Base-by-base conservation (phyloP, 2,113 vertebrate species). In the Bos javanicus region DNA sequence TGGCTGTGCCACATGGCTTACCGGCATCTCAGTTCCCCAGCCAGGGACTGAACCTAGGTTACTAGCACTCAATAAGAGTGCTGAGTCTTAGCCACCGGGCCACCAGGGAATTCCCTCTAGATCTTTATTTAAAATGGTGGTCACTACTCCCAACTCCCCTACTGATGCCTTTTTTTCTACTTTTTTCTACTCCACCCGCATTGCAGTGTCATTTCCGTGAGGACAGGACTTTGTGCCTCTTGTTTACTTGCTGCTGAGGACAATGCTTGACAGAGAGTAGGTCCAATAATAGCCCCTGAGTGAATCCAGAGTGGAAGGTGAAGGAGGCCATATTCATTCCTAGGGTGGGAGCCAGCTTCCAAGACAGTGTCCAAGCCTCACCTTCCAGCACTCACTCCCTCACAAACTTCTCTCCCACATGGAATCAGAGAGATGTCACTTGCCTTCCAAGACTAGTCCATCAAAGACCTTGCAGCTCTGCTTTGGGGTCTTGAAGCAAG, bases 341-440 rank as follows among this genome's bases (percentile, higher is more conserved):
- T 19, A 78, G n/a, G 0, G 1, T 39, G 46, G 54, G 33, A 54
- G 60, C 86, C 16, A 2, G 87, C 50, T 50, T 57, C 60, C 39
- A 15, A 56, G 28, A 8, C 5, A 28, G 54, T 7, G 0, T 21
- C 46, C 64, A 19, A 5, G 8, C 7, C 4, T 25, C 0, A 2
- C 15, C 28, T 60, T 64, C 28, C 17, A 8, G 50, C 13, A 1
- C 21, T 7, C 16, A 1, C 1, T 3, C 36, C 62, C 28, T 15
- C 2, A 13, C 2, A 71, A 11, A 16, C 16, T 3, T 36, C 62
- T 76, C 39, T 48, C 25, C 52, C 52, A 59, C 33, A 7, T 0
- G 4, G 28, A 7, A 5, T n/a, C 21, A 1, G 25, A 21, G 15
- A 2, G 3, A 8, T 3, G 1, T 9, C 5, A 3, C 1, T 1